A percentile compares a stretch with the other conserved stretches of the same genome.
Evolutionary conservation across 2,888 invertebrate genomes (phyloP).

Genomic region (Microdon myrmicae): DNA sequence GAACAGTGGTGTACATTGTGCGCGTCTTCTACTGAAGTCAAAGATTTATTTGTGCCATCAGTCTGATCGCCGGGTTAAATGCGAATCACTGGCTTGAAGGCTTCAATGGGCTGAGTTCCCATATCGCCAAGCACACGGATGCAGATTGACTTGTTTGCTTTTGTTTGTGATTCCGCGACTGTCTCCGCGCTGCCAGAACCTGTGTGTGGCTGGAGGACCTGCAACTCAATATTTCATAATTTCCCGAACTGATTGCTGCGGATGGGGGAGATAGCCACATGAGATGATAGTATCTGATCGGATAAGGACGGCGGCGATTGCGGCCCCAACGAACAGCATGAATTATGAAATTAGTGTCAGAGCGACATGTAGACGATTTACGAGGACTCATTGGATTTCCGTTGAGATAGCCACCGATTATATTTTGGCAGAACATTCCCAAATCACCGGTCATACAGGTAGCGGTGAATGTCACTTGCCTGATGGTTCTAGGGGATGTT

Average conservation of each 20-base stretch:
- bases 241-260: slow-evolving; percentile 35
- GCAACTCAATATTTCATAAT: slow-evolving; percentile 32
- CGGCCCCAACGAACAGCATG: slow-evolving; percentile 2
- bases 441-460: slow-evolving; percentile 14
- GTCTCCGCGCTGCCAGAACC: slow-evolving; percentile 18
- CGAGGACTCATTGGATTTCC: slow-evolving; percentile 18
- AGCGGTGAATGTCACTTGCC: slow-evolving; percentile 18
- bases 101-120: too few species aligned
- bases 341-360: slow-evolving; percentile 35
- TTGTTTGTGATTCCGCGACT: slow-evolving; percentile 24
- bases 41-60: slow-evolving; percentile 45
- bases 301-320: slow-evolving; percentile 1
- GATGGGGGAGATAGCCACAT: slow-evolving; percentile 11
- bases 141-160: too few species aligned
- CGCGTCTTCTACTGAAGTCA: slow-evolving; percentile 14
- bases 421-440: slow-evolving; percentile 25
- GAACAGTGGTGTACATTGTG: slow-evolving; percentile 29
- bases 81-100: slow-evolving; percentile 38
- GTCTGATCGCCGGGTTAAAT: slow-evolving; percentile 42
- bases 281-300: too few species aligned
- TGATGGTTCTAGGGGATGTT: background rate
- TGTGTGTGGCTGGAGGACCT: slow-evolving; percentile 10
- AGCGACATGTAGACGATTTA: slow-evolving; percentile 39
- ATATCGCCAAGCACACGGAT: too few species aligned
- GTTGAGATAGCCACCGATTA: slow-evolving; percentile 21